Evolutionary conservation across 2,113 vertebrate species (phyloP).

Genomic region (Larimichthys polyactis): DNA sequence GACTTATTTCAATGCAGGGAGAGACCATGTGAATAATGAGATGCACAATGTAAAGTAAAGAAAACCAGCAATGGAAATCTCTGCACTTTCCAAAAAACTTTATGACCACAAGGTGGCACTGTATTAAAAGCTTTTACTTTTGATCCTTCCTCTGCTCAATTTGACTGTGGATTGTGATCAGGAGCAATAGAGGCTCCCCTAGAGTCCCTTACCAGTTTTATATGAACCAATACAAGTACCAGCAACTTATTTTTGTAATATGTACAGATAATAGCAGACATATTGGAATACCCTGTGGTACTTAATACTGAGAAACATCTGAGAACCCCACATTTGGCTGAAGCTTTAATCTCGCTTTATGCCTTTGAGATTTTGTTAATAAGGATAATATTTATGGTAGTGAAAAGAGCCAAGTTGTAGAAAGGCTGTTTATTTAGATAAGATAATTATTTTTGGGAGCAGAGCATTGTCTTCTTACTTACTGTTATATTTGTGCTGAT

Average conservation of each 20-base stretch:
- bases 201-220: background rate
- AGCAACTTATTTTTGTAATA: constrained; percentile 4
- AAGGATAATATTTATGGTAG: background rate
- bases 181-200: background rate
- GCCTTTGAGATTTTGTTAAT: background rate
- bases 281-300: background rate
- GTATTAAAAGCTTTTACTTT: constrained; percentile 48
- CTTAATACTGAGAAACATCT: background rate
- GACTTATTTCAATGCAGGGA: constrained; percentile 22
- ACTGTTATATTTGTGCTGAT: constrained; percentile 13
- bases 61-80: constrained; percentile 29
- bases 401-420: background rate
- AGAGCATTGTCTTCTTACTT: background rate
- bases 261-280: background rate
- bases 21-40: constrained; percentile 14
- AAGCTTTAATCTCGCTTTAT: constrained; percentile 1
- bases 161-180: constrained; percentile 5
- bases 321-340: background rate
- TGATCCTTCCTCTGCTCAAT: background rate
- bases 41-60: constrained; percentile 13
- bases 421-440: constrained; percentile 4
- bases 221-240: constrained; percentile 15
- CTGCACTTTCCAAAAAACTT: background rate
- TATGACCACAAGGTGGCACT: constrained; percentile 71
- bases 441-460: constrained; percentile 28